These are phyloP conservation scores for Anoplophora glabripennis DNA, from an alignment of 1,140 invertebrate species.

Conservation along the genomic window DNA sequence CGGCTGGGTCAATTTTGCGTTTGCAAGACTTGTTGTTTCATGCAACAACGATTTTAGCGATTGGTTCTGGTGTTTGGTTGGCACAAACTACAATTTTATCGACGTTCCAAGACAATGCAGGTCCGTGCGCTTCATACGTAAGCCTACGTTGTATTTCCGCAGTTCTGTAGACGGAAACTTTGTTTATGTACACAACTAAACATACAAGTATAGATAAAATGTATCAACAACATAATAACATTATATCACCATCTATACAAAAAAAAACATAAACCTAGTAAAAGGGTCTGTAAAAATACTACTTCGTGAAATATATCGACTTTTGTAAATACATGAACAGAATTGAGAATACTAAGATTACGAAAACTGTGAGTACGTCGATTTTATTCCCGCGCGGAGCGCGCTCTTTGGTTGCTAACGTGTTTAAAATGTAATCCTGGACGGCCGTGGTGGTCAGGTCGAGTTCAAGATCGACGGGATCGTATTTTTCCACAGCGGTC, in stretches of 20 bases:
- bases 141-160: background rate
- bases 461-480: background rate
- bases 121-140: too few relatives aligned
- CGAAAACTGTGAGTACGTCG: conserved; percentile 17
- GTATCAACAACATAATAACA: conserved; percentile 6
- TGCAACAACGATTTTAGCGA: too few relatives aligned
- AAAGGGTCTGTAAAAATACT: conserved; percentile 19
- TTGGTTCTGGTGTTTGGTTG: too few relatives aligned
- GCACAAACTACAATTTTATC: too few relatives aligned
- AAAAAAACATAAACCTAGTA: conserved; percentile 16
- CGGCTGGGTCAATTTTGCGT: too few relatives aligned
- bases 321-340: conserved; percentile 30
- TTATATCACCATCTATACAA: conserved; percentile 18
- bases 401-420: conserved; percentile 5
- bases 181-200: background rate
- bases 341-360: conserved; percentile 28
- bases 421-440: conserved; percentile 20
- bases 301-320: conserved; percentile 31
- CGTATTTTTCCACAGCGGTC: background rate
- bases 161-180: background rate
- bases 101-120: too few relatives aligned
- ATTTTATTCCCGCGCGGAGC: background rate
- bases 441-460: conserved; percentile 10
- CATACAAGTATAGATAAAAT: conserved; percentile 22
- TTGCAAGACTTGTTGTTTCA: too few relatives aligned